These are phyloP conservation scores for Cavia porcellus DNA, from an alignment of 2,113 vertebrate species.

Conservation along the genomic window DNA sequence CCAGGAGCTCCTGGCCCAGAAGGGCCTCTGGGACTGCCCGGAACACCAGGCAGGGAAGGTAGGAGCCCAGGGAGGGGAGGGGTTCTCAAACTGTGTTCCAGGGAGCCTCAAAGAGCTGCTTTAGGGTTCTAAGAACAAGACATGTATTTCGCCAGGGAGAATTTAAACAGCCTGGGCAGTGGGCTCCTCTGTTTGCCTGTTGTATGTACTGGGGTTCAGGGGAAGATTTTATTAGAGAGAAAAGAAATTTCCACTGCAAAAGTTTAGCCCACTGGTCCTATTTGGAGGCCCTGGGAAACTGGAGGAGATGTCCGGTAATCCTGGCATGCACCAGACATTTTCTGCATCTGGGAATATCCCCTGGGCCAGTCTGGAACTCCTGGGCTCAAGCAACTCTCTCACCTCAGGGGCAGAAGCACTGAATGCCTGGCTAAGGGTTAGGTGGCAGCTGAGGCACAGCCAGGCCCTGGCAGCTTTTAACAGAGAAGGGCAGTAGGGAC, in stretches of 20 bases:
- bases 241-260: neutral
- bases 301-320: accelerated
- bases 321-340: neutral
- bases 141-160: neutral
- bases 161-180: neutral
- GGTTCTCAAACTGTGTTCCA: neutral
- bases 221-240: neutral
- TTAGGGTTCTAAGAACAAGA: neutral
- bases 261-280: neutral
- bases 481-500: neutral
- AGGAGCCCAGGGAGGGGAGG: conserved; percentile 26
- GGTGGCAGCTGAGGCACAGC: neutral
- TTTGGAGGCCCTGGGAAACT: neutral
- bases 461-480: neutral
- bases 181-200: no score
- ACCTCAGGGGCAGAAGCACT: neutral
- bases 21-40: conserved; percentile 84
- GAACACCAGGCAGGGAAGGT: conserved; percentile 86
- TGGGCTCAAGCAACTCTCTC: neutral
- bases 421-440: neutral
- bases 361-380: neutral
- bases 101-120: neutral
- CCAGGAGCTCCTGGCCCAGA: conserved; percentile 90
- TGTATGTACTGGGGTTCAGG: accelerated
- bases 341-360: accelerated